phyloP scores from a whole-genome alignment of 2,888 invertebrate genomes.

The Thymelicus acteon region DNA sequence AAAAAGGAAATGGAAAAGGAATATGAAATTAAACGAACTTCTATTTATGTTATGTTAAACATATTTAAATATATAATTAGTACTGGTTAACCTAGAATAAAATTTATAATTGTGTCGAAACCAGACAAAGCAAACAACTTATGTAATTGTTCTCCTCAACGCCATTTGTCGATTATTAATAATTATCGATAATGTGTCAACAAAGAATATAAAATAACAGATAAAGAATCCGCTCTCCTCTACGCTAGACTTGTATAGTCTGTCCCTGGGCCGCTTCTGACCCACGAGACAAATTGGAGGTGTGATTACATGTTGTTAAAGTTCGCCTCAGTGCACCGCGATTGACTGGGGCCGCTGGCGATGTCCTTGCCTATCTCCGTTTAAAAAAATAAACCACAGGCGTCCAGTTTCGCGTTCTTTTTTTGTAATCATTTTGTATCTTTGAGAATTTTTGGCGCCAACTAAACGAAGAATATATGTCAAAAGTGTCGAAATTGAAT shows the following conservation, averaged over 20 bases:
- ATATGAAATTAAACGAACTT: too few species aligned
- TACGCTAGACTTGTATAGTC: conserved; percentile 63
- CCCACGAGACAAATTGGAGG: conserved; percentile 77
- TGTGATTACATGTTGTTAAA: conserved; percentile 76
- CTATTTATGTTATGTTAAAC: too few species aligned
- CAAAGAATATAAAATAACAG: conserved; percentile 3
- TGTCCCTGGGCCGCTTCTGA: conserved; percentile 65
- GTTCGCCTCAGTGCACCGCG: conserved; percentile 70
- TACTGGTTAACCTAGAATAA: too few species aligned
- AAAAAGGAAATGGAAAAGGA: too few species aligned
- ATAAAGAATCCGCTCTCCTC: conserved; percentile 48
- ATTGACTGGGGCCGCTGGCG: conserved; percentile 63
- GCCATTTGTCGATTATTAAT: background rate
- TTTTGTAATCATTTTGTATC: conserved; percentile 7
- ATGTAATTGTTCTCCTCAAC: too few species aligned
- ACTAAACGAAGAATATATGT: background rate
- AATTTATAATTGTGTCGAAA: too few species aligned
- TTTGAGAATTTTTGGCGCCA: conserved; percentile 38
- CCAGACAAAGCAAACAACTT: too few species aligned
- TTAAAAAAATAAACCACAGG: conserved; percentile 38
- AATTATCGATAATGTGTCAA: background rate
- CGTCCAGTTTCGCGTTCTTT: conserved; percentile 1
- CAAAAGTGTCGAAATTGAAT: background rate
- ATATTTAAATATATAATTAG: too few species aligned
- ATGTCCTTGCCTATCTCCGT: conserved; percentile 36